A percentile compares a stretch with the other conserved stretches of the same genome.
Conservation (phyloP, 2,113 vertebrate species). For the Psittacula cyanocephala region DNA sequence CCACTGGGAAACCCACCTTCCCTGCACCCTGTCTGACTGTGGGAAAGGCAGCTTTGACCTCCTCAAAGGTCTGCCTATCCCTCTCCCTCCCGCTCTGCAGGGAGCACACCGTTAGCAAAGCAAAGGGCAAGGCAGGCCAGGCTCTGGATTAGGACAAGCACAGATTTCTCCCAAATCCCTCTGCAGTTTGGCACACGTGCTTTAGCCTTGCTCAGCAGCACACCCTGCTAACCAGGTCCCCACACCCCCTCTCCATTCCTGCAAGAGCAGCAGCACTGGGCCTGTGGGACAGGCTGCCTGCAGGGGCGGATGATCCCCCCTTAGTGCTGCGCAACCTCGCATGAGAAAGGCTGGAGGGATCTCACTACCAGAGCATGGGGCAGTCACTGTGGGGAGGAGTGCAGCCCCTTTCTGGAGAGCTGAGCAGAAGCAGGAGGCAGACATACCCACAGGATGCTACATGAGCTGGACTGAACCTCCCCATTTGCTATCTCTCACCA, state of each 20-base stretch:
- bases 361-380: neutral
- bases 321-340: neutral
- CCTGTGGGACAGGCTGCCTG: neutral
- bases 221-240: neutral
- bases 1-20: neutral
- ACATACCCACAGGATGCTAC: neutral
- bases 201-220: neutral
- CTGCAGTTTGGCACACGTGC: neutral
- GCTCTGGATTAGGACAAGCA: neutral
- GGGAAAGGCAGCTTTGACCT: neutral
- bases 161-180: neutral
- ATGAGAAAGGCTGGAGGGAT: neutral
- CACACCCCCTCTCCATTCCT: neutral
- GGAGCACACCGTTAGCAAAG: neutral
- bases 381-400: rapidly evolving
- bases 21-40: neutral
- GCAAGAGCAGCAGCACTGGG: neutral
- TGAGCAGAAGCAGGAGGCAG: rapidly evolving
- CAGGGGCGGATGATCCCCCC: neutral
- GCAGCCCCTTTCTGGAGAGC: rapidly evolving
- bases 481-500: neutral
- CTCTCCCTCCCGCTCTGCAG: neutral
- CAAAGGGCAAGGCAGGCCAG: neutral
- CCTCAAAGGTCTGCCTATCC: neutral
- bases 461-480: neutral